Conservation (phyloP, 2,113 vertebrate species). For the Scomber scombrus region DNA sequence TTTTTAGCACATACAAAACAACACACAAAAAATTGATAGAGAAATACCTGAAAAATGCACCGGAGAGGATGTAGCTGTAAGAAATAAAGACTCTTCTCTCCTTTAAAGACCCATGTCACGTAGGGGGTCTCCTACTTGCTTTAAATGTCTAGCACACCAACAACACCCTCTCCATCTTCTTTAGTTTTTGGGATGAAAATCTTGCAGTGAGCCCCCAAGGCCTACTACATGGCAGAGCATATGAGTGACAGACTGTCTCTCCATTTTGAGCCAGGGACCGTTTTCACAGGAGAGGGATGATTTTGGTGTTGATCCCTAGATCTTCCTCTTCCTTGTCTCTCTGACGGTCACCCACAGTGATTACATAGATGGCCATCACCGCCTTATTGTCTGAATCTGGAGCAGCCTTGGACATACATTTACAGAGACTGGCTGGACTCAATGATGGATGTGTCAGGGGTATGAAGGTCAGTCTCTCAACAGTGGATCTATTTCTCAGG, state of each 20-base stretch:
- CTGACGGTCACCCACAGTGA: constrained; percentile 61
- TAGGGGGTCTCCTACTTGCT: constrained; percentile 77
- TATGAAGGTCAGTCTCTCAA: constrained; percentile 77
- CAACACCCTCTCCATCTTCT: constrained; percentile 76
- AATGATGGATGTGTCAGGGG: constrained; percentile 76
- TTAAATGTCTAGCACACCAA: constrained; percentile 49
- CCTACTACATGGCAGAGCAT: constrained; percentile 94
- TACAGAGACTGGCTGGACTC: constrained; percentile 82
- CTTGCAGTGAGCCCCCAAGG: constrained; percentile 94
- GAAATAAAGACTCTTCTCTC: too few species aligned
- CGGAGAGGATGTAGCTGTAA: too few species aligned
- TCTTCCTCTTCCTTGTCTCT: constrained; percentile 76
- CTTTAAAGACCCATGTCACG: constrained; percentile 26
- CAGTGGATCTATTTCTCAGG: constrained; percentile 68
- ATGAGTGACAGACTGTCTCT: constrained; percentile 83
- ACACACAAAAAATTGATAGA: too few species aligned
- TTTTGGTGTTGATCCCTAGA: constrained; percentile 77
- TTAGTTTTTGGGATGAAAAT: constrained; percentile 91
- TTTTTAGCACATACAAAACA: too few species aligned
- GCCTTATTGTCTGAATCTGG: constrained; percentile 72
- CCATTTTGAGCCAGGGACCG: constrained; percentile 80
- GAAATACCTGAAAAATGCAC: too few species aligned
- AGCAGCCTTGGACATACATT: constrained; percentile 78
- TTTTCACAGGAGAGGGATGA: constrained; percentile 78
- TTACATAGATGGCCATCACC: constrained; percentile 28